Base-by-base conservation (phyloP, 2,113 vertebrate species). In the Vanacampus margaritifer region DNA sequence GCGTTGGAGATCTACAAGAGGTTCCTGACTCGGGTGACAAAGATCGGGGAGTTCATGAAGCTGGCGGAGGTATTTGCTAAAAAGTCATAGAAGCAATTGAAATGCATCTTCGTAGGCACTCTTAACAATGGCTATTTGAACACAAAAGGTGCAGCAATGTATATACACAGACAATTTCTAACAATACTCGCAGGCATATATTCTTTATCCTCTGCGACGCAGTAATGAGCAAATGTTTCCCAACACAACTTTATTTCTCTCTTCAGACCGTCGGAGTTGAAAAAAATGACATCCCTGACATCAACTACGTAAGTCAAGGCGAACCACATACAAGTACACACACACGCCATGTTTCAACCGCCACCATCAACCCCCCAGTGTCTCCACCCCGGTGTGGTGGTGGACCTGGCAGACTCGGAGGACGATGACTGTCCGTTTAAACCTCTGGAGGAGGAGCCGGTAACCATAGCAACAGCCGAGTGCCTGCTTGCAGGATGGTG, bases 241-340 rank as follows among this genome's bases (percentile, higher is more conserved):
- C 10, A n/a, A 26, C 5, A 26, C 19, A 50, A 4, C 11, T 53
- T 1, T 60, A 7, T 54, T 65, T 43, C 46, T 39, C 72, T 67
- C 73, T 75, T 84, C 92, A 99, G 97, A 97, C 97, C 90, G 93
- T 99, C 82, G 97, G 97, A 85, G 98, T 99, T 78, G 97, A 99
- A 79, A 98, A 99, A 92, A 98, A 98, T 6, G 97, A 99, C 88
- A 98, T 99, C 85, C 97, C 97, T 68, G 97, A 99, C 89, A 96
- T 99, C 80, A 97, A 96, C 57, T 98, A 98, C 89, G 97, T 99
- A 92, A 94, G 94, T 89, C n/a, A 66, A 26, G 11, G 24, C n/a
- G 32, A 53, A 54, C 7, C 36, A 46, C 56, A 59, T 41, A 62
- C 53, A 68, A 23, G 71, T 45, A 50, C 65, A 70, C 67, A 71